Evolutionary conservation across 35 echinoderm and acorn worm species (phyloP).

Genomic region (Chiridota heheva): DNA sequence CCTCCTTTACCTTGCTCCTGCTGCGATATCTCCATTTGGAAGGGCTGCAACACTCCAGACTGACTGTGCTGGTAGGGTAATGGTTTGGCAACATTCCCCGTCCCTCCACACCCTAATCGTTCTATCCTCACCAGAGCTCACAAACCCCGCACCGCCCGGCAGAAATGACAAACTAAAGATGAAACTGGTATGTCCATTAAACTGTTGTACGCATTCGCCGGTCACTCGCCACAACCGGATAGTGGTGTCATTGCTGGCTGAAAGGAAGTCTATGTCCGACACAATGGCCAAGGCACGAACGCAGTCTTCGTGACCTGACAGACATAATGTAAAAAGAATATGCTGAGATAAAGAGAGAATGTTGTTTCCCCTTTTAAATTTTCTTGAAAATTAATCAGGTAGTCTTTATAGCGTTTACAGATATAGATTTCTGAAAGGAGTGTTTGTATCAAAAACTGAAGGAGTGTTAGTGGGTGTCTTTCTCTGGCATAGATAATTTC

Average conservation of each 20-base stretch:
- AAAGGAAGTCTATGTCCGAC: constrained; percentile 82
- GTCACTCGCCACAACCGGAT: constrained; percentile 86
- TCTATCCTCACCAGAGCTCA: constrained; percentile 83
- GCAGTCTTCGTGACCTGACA: constrained; percentile 89
- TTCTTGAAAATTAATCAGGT: no score
- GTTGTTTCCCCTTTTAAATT: no score
- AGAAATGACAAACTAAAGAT: constrained; percentile 80
- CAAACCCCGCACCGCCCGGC: constrained; percentile 73
- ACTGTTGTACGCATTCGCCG: constrained; percentile 77
- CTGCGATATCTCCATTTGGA: constrained; percentile 87
- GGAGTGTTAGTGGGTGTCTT: no score
- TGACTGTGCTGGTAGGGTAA: constrained; percentile 90
- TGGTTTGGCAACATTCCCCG: constrained; percentile 74
- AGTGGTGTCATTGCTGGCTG: constrained; percentile 81
- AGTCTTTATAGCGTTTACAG: no score
- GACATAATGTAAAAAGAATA: not conserved
- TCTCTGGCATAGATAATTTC: no score
- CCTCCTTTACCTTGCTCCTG: constrained; percentile 90
- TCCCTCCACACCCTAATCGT: constrained; percentile 77
- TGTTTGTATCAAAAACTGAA: no score
- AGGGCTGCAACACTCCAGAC: constrained; percentile 81
- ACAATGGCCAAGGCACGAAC: constrained; percentile 75
- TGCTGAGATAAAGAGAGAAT: no score
- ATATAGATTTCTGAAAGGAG: not conserved
- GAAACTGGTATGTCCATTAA: constrained; percentile 81